Evolutionary conservation across 2,888 invertebrate genomes (phyloP).

Genomic region (Nephrotoma guestfalica): DNA sequence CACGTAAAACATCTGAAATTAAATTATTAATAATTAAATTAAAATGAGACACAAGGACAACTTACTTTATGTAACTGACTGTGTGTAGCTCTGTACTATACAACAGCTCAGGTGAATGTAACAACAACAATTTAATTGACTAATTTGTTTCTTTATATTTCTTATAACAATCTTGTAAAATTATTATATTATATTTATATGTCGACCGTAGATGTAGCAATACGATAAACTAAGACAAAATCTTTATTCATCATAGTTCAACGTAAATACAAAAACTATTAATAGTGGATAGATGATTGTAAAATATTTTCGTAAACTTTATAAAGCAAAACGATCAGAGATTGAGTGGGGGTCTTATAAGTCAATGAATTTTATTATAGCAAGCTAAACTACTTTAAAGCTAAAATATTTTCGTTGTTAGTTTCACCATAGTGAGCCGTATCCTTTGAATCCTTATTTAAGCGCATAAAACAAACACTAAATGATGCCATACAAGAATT

Average conservation of each 20-base stretch:
- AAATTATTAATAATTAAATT: not conserved
- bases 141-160: not conserved
- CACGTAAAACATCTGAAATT: not conserved
- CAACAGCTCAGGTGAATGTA: not conserved
- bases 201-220: not conserved
- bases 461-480: not conserved
- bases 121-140: not conserved
- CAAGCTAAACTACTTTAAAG: not conserved
- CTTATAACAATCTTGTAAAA: not conserved
- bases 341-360: not conserved
- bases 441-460: not conserved
- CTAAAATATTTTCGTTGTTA: not conserved
- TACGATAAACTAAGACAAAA: not conserved
- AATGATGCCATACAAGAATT: not conserved
- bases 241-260: not conserved
- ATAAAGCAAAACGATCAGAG: not conserved
- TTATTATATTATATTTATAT: not conserved
- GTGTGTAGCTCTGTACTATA: not conserved
- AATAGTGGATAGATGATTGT: not conserved
- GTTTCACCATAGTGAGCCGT: not conserved
- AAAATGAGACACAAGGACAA: not conserved
- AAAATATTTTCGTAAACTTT: not conserved
- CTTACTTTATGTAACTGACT: not conserved
- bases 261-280: not conserved
- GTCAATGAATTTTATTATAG: not conserved